Percentiles rank a stretch among this genome's conserved stretches.
phyloP scores from a whole-genome alignment of 2,113 vertebrate species.

The Paralichthys olivaceus region DNA sequence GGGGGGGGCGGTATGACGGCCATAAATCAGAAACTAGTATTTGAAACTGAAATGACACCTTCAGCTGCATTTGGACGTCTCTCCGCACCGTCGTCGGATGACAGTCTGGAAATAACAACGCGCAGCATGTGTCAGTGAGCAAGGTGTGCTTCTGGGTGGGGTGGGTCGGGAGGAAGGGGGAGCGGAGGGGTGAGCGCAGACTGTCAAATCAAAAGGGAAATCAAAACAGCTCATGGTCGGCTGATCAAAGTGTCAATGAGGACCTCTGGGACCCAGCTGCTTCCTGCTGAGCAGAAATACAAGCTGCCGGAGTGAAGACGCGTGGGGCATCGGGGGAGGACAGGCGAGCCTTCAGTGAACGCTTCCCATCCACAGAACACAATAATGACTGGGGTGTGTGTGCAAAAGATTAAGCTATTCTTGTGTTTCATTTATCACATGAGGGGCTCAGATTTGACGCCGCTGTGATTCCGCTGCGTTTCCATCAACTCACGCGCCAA shows the following conservation, averaged over 20 bases:
- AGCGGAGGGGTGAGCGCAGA: not conserved
- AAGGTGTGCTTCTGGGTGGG: conserved; percentile 38
- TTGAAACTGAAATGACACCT: conserved; percentile 58
- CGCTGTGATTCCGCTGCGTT: not conserved
- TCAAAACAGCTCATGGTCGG: conserved; percentile 59
- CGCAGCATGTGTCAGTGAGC: conserved; percentile 36
- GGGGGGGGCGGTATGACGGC: not conserved
- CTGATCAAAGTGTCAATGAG: conserved; percentile 63
- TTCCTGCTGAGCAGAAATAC: conserved; percentile 43
- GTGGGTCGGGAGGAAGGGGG: too few species aligned
- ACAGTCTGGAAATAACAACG: conserved; percentile 57
- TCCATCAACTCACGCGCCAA: not conserved
- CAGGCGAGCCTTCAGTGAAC: conserved; percentile 22
- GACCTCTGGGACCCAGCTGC: conserved; percentile 38
- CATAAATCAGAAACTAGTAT: conserved; percentile 61
- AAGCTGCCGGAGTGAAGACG: conserved; percentile 41
- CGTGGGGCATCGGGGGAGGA: conserved; percentile 34
- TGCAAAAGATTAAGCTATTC: conserved; percentile 10
- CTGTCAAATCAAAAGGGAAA: conserved; percentile 70
- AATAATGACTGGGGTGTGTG: conserved; percentile 1
- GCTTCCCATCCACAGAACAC: conserved; percentile 13
- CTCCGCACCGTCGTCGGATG: conserved; percentile 13
- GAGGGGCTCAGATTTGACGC: not conserved
- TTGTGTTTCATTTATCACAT: conserved; percentile 33
- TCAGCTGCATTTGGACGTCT: conserved; percentile 42